Evolutionary conservation across 2,113 vertebrate species (phyloP).

Genomic region (Lontra canadensis): DNA sequence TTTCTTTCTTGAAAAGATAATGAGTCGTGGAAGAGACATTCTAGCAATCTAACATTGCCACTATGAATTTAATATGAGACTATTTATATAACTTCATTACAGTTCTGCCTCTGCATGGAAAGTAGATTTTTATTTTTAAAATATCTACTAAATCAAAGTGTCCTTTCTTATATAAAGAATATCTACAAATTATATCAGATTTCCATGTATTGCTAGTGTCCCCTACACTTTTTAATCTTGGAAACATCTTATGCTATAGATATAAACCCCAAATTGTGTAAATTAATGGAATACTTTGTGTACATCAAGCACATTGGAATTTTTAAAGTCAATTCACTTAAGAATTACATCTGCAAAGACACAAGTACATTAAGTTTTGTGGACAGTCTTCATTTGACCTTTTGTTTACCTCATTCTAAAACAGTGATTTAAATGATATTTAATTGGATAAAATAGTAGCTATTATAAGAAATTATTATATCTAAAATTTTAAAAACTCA

Average conservation of each 20-base stretch:
- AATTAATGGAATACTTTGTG: not conserved
- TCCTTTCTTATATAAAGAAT: not conserved
- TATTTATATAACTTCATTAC: slow-evolving; percentile 4
- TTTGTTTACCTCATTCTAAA: not conserved
- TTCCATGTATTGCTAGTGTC: not conserved
- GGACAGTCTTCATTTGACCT: not conserved
- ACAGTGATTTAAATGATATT: not conserved
- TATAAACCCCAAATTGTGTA: not conserved
- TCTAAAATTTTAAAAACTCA: not conserved
- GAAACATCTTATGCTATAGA: not conserved
- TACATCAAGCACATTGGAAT: not conserved
- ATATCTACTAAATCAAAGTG: not conserved
- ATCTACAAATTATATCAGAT: not conserved
- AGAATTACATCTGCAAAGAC: not conserved
- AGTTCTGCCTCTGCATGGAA: not conserved
- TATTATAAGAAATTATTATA: not conserved
- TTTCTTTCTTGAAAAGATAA: slow-evolving; percentile 43
- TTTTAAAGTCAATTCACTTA: not conserved
- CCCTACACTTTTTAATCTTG: not conserved
- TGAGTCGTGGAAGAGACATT: not conserved
- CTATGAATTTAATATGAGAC: not conserved
- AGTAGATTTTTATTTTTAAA: slow-evolving; percentile 13
- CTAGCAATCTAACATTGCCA: not conserved
- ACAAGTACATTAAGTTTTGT: not conserved
- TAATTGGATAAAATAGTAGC: not conserved